These are phyloP conservation scores for Rallus crepitans DNA, from an alignment of 2,797 vertebrate species.

Conservation along the genomic window DNA sequence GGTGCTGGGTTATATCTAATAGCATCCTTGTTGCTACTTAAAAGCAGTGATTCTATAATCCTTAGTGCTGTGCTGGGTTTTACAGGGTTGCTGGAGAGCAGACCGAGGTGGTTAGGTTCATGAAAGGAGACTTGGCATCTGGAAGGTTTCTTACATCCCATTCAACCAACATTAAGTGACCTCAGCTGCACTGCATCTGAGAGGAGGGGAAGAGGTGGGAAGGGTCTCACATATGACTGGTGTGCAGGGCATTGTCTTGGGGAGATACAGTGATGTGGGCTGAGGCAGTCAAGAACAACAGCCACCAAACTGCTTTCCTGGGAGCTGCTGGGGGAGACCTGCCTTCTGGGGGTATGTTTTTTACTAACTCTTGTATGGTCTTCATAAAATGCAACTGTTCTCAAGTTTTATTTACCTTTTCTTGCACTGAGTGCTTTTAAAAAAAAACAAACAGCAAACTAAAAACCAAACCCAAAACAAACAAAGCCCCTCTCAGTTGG, in stretches of 20 bases:
- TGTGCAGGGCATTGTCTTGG: accelerated
- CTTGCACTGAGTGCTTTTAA: background rate
- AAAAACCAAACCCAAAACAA: background rate
- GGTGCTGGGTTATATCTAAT: background rate
- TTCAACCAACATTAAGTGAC: background rate
- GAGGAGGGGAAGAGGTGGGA: background rate
- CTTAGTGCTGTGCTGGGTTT: background rate
- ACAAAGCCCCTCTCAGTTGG: background rate
- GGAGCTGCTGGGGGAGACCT: background rate
- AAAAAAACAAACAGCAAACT: too few relatives aligned
- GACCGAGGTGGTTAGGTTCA: background rate
- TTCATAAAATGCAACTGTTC: background rate
- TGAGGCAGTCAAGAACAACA: background rate
- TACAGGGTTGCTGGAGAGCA: background rate
- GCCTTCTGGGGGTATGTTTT: background rate
- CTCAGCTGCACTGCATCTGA: background rate
- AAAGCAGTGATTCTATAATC: accelerated
- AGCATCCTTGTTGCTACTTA: background rate
- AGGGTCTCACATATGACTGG: accelerated
- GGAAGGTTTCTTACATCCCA: background rate
- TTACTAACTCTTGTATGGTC: background rate
- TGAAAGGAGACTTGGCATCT: background rate
- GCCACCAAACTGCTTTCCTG: background rate
- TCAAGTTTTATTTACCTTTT: background rate
- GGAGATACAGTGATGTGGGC: background rate